phyloP scores from a whole-genome alignment of 2,888 invertebrate genomes.

The Cheilosia variabilis region DNA sequence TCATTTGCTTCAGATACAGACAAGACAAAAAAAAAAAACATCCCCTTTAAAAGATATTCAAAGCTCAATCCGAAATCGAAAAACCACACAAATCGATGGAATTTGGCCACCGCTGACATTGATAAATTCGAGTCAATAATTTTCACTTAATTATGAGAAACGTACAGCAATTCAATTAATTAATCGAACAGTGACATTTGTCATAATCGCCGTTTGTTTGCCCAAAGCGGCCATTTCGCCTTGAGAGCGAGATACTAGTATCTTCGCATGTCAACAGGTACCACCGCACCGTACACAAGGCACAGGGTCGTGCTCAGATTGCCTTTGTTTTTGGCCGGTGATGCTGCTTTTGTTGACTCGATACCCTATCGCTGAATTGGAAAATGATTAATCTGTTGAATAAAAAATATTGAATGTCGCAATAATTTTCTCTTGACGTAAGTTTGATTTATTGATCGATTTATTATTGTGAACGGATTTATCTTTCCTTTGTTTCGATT shows the following conservation, averaged over 20 bases:
- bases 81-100: conserved; percentile 34
- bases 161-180: conserved; percentile 66
- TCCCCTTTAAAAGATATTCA: background rate
- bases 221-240: background rate
- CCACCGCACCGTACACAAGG: no score
- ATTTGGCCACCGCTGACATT: conserved; percentile 55
- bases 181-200: conserved; percentile 59
- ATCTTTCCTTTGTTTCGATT: conserved; percentile 55
- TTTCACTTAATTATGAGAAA: conserved; percentile 64
- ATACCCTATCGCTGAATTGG: conserved; percentile 6
- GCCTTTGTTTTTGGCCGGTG: conserved; percentile 28
- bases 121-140: conserved; percentile 59
- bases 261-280: conserved; percentile 11
- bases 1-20: conserved; percentile 31
- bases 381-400: conserved; percentile 51
- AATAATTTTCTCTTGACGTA: conserved; percentile 62
- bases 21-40: conserved; percentile 2
- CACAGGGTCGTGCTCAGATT: background rate
- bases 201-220: conserved; percentile 42
- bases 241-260: conserved; percentile 1
- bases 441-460: conserved; percentile 67
- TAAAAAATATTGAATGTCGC: conserved; percentile 60
- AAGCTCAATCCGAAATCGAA: conserved; percentile 47
- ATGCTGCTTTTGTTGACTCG: conserved; percentile 22
- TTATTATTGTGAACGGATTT: conserved; percentile 61